These are phyloP conservation scores for Nibea coibor DNA, from an alignment of 2,113 vertebrate genomes.

Conservation along the genomic window DNA sequence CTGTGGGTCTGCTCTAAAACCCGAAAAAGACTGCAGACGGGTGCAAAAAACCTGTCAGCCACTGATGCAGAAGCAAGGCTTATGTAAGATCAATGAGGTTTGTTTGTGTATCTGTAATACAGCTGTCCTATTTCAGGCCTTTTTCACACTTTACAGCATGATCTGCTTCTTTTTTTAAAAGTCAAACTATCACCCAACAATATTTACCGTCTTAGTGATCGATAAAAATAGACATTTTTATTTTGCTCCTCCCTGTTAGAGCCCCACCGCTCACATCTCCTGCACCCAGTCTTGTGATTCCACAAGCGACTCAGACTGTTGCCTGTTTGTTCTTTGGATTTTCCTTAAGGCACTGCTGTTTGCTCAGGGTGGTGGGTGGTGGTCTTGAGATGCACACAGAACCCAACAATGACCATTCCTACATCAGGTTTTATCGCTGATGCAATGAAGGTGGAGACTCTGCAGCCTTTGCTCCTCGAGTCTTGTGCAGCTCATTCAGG, in stretches of 20 bases:
- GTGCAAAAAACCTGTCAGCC: constrained; percentile 42
- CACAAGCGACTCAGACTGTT: constrained; percentile 51
- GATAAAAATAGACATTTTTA: not conserved
- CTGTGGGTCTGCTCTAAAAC: constrained; percentile 7
- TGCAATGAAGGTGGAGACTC: not conserved
- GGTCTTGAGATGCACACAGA: constrained; percentile 38
- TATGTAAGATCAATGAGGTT: constrained; percentile 52
- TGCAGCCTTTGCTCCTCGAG: not conserved
- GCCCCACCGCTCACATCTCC: constrained; percentile 26
- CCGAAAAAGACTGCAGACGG: constrained; percentile 16
- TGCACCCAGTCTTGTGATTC: constrained; percentile 73
- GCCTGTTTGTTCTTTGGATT: constrained; percentile 68
- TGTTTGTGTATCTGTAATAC: constrained; percentile 39
- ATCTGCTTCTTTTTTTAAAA: constrained; percentile 7
- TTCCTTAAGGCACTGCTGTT: constrained; percentile 38
- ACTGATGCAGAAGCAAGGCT: constrained; percentile 60
- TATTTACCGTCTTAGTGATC: constrained; percentile 16
- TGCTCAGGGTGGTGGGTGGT: constrained; percentile 53
- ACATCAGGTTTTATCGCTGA: not conserved
- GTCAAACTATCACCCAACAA: constrained; percentile 7
- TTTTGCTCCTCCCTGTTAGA: constrained; percentile 8
- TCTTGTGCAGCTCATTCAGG: not conserved
- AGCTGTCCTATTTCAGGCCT: constrained; percentile 30
- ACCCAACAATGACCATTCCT: constrained; percentile 11
- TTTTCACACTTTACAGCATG: constrained; percentile 24